These are phyloP conservation scores for Mystacornis crossleyi DNA, from an alignment of 2,113 vertebrate genomes.

Conservation along the genomic window DNA sequence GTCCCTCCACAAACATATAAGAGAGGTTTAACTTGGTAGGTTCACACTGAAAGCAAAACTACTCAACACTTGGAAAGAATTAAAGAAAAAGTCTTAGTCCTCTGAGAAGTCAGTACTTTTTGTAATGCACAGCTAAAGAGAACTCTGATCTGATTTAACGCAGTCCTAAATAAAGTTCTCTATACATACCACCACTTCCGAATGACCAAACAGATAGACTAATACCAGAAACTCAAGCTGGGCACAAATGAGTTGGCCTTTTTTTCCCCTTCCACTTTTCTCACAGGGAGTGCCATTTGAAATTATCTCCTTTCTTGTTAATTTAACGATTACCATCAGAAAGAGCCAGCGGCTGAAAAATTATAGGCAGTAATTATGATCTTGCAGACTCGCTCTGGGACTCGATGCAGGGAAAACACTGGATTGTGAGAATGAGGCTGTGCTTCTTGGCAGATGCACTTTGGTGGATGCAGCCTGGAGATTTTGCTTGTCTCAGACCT, in stretches of 20 bases:
- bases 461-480: neutral
- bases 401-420: neutral
- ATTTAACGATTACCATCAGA: constrained; percentile 20
- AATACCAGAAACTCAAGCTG: neutral
- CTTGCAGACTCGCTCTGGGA: neutral
- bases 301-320: constrained; percentile 49
- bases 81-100: neutral
- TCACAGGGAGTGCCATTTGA: neutral
- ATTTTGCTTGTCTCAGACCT: neutral
- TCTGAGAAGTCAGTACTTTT: neutral
- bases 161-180: neutral
- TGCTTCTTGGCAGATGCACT: neutral
- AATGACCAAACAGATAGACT: neutral
- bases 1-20: neutral
- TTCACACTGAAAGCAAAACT: neutral
- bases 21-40: neutral
- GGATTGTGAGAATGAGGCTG: neutral
- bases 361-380: constrained; percentile 9
- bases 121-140: neutral
- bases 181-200: neutral
- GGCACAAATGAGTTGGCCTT: neutral
- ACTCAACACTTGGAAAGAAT: neutral
- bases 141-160: neutral
- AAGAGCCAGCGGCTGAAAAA: neutral
- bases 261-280: neutral